phyloP scores from a whole-genome alignment of 2,888 invertebrate species.

The Xylophagus ater region DNA sequence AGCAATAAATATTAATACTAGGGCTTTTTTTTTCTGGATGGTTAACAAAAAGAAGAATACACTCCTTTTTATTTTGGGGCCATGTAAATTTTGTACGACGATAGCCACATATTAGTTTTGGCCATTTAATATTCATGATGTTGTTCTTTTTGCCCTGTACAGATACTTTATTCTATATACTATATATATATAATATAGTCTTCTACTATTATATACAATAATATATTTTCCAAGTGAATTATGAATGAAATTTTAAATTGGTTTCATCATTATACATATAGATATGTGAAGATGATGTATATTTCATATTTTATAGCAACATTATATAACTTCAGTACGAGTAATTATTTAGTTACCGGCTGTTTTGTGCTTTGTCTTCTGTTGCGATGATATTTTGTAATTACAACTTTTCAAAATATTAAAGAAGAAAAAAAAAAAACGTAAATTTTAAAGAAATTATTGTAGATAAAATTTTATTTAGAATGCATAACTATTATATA shows the following conservation, averaged over 20 bases:
- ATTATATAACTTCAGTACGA: too few species aligned
- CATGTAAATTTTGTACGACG: constrained; percentile 1
- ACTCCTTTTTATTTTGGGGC: constrained; percentile 3
- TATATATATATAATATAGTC: neutral
- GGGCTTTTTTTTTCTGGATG: too few species aligned
- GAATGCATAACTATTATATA: too few species aligned
- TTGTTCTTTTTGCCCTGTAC: constrained; percentile 2
- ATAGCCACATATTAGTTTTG: constrained; percentile 10
- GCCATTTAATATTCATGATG: constrained; percentile 11
- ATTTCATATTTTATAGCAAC: too few species aligned
- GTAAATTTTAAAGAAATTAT: too few species aligned
- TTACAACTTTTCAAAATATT: too few species aligned
- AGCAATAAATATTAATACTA: neutral
- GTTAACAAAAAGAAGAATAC: too few species aligned
- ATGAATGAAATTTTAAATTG: constrained; percentile 11
- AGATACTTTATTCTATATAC: neutral
- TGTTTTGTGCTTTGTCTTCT: too few species aligned
- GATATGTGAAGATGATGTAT: neutral
- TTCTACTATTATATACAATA: neutral
- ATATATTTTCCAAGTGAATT: constrained; percentile 2
- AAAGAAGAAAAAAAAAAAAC: too few species aligned
- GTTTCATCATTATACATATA: neutral
- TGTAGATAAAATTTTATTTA: too few species aligned
- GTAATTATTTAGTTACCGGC: too few species aligned
- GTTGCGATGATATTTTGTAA: too few species aligned